Evolutionary conservation across 2,797 vertebrate species (phyloP).

Genomic region (Buphagus erythrorhynchus): DNA sequence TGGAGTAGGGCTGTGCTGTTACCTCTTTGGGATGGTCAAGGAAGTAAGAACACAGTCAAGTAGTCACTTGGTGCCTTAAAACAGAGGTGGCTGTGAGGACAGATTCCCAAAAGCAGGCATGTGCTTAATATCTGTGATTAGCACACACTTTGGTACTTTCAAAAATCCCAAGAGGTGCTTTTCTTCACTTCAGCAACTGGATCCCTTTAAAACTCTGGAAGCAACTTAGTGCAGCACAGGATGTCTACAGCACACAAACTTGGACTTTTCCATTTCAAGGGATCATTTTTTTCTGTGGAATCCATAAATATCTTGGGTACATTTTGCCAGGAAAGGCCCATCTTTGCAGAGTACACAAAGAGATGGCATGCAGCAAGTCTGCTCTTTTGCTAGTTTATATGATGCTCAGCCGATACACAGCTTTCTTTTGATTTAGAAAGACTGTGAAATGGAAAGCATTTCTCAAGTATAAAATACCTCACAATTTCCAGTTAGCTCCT

Average conservation of each 20-base stretch:
- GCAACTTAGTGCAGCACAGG: neutral
- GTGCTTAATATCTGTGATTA: neutral
- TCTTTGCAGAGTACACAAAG: neutral
- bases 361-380: neutral
- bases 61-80: neutral
- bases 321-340: neutral
- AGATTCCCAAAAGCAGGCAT: neutral
- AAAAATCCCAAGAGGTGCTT: neutral
- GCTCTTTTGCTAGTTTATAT: neutral
- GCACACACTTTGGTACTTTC: neutral
- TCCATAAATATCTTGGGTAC: neutral
- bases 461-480: neutral
- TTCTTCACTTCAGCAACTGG: neutral
- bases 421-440: conserved; percentile 19
- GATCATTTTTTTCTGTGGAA: neutral
- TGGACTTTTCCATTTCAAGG: neutral
- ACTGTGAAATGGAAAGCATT: conserved; percentile 3
- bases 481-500: conserved; percentile 51
- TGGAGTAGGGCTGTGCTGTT: neutral
- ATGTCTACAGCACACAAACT: neutral
- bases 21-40: neutral
- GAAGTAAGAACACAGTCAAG: neutral
- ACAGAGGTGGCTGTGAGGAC: neutral
- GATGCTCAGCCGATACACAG: neutral
- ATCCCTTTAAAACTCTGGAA: neutral